These are phyloP conservation scores for Lottia gigantea DNA, from an alignment of 2,888 invertebrate genomes.

Conservation along the genomic window DNA sequence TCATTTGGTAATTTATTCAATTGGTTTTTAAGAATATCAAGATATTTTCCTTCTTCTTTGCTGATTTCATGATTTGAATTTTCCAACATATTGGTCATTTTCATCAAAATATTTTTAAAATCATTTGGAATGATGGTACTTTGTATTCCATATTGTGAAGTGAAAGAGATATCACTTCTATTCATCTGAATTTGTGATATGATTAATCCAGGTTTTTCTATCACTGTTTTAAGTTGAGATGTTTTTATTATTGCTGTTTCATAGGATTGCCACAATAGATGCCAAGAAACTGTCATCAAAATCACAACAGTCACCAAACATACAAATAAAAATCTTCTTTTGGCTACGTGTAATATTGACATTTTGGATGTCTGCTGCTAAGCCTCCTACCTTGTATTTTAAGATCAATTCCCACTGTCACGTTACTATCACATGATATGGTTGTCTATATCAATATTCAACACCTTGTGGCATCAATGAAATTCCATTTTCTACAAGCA, in stretches of 20 bases:
- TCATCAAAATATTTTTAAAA: neutral
- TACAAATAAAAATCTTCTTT: constrained; percentile 24
- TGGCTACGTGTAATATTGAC: constrained; percentile 25
- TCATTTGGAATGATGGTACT: neutral
- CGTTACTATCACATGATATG: too few relatives aligned
- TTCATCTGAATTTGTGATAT: neutral
- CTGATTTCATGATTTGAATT: neutral
- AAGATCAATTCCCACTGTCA: too few relatives aligned
- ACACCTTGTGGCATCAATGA: too few relatives aligned
- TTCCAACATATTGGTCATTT: neutral
- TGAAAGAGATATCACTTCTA: neutral
- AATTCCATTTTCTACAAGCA: too few relatives aligned
- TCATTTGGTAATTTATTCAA: neutral
- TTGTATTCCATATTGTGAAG: neutral
- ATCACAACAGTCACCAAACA: constrained; percentile 21
- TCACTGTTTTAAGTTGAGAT: neutral
- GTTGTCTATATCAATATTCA: too few relatives aligned
- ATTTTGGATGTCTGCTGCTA: constrained; percentile 9
- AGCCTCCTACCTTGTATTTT: too few relatives aligned
- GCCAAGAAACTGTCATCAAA: constrained; percentile 23
- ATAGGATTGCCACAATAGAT: constrained; percentile 16
- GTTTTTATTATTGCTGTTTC: neutral
- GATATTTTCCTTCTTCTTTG: neutral
- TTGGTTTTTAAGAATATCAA: neutral
- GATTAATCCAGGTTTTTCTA: neutral